Percentiles rank a stretch among this genome's conserved stretches.
Evolutionary conservation across 2,113 vertebrate species (phyloP).

Genomic region (Axis porcinus): DNA sequence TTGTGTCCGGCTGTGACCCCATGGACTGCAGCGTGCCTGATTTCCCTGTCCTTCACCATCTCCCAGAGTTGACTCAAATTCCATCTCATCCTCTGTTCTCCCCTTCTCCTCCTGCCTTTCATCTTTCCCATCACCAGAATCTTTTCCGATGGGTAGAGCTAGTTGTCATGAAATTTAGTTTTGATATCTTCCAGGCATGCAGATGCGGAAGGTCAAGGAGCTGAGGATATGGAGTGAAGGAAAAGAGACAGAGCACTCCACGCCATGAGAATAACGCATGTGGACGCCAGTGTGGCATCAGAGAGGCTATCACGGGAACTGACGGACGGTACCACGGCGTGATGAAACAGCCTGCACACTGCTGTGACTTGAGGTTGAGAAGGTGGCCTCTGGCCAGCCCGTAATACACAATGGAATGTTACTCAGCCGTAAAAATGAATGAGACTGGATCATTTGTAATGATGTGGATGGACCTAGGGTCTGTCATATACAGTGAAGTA

Average conservation of each 20-base stretch:
- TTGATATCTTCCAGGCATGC: neutral
- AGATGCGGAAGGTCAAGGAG: neutral
- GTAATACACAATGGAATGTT: rapidly evolving
- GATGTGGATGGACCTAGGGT: neutral
- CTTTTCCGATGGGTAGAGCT: neutral
- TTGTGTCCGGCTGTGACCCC: rapidly evolving
- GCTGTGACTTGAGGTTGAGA: neutral
- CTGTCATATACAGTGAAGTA: neutral
- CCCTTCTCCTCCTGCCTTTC: neutral
- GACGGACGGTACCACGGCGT: rapidly evolving
- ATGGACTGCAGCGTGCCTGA: neutral
- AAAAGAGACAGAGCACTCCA: neutral
- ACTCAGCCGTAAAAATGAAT: neutral
- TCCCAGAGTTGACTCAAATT: neutral
- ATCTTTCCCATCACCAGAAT: neutral
- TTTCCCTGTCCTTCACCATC: neutral
- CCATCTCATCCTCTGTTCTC: neutral
- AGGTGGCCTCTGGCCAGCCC: too few relatives aligned
- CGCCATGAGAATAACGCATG: neutral
- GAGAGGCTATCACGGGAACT: neutral
- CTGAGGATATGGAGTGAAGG: neutral
- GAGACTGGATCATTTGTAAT: neutral
- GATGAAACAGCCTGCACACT: neutral
- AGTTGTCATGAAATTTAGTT: neutral
- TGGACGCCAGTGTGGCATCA: rapidly evolving